A percentile compares a stretch with the other conserved stretches of the same genome.
Evolutionary conservation across 2,888 invertebrate species (phyloP).

Genomic region (Lordiphosa fenestrarum): DNA sequence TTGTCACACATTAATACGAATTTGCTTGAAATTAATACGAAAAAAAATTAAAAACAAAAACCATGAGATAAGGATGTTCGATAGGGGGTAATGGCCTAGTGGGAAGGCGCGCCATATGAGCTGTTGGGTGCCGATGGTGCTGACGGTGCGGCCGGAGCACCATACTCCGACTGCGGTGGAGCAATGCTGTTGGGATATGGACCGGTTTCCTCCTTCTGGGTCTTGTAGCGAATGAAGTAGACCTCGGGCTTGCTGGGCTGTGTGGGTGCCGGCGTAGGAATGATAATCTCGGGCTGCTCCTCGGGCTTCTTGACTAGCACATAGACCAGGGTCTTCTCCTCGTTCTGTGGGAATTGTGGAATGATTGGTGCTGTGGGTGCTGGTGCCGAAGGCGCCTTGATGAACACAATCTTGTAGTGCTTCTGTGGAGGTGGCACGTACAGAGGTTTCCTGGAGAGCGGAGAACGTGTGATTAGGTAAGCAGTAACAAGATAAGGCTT

Average conservation of each 20-base stretch:
- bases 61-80: constrained; percentile 36
- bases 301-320: constrained; percentile 88
- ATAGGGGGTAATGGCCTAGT: constrained; percentile 45
- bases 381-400: constrained; percentile 86
- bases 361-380: constrained; percentile 84
- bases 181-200: constrained; percentile 80
- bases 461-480: constrained; percentile 17
- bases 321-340: constrained; percentile 88
- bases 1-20: constrained; percentile 61
- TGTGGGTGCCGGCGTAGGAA: constrained; percentile 86
- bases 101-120: constrained; percentile 78
- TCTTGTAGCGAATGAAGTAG: constrained; percentile 89
- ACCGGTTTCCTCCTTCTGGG: constrained; percentile 82
- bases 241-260: constrained; percentile 89
- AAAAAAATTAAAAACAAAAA: constrained; percentile 33
- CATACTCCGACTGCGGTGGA: constrained; percentile 77
- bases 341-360: constrained; percentile 85
- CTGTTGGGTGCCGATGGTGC: constrained; percentile 78
- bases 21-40: constrained; percentile 39
- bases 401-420: constrained; percentile 90
- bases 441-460: constrained; percentile 81
- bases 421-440: constrained; percentile 85
- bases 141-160: constrained; percentile 75
- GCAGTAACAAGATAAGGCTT: constrained; percentile 26
- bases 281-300: constrained; percentile 85